Evolutionary conservation across 2,888 invertebrate genomes (phyloP), one percentile per base, ranked within the genome.

Genomic region (Ctena decussata): DNA sequence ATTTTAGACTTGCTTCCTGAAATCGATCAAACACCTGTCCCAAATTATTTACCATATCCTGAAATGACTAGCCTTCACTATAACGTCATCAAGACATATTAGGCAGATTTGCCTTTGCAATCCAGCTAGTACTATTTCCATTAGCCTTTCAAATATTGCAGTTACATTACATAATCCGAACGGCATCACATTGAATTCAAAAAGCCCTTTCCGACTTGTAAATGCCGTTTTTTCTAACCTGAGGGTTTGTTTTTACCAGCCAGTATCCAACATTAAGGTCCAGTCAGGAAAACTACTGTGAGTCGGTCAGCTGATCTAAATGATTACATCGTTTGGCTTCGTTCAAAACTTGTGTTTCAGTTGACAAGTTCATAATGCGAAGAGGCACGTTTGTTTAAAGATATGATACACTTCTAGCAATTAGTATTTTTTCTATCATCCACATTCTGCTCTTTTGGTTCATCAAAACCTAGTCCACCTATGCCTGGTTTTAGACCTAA

Each of bases 61-160:
- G 60, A 0, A 86, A 76, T 8, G 77, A 46, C 24, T 70, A 46
- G 0, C 75, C 77, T 46, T 70, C 15, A 76, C 76, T 3, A 83
- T 86, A 0, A 83, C 80, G 44, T 86, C 86, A 65, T 86, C 86
- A 71, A 86, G 75, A n/a, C 83, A 86, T 27, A 86, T 35, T 12
- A 83, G 46, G 8, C 72, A 86, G 53, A 76, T 77, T 37, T 35
- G 70, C 81, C 83, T 85, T 11, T 87, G 82, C 24, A 85, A 24
- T 1, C 83, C 82, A 15, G 82, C 18, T 15, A 87, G 53, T 15
- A 87, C 81, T n/a, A 60, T 39, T 39, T 89, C 80, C 86, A 93
- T 83, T 27, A 89, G 69, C 27, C 91, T 72, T 65, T 91, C 81
- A 77, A 92, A 92, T 69, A 6, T 69, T n/a, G 53, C 53, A n/a